Evolutionary conservation across 1,140 invertebrate species (phyloP), one percentile per base, ranked within the genome.

Genomic region (Chrysomallon squamiferum): DNA sequence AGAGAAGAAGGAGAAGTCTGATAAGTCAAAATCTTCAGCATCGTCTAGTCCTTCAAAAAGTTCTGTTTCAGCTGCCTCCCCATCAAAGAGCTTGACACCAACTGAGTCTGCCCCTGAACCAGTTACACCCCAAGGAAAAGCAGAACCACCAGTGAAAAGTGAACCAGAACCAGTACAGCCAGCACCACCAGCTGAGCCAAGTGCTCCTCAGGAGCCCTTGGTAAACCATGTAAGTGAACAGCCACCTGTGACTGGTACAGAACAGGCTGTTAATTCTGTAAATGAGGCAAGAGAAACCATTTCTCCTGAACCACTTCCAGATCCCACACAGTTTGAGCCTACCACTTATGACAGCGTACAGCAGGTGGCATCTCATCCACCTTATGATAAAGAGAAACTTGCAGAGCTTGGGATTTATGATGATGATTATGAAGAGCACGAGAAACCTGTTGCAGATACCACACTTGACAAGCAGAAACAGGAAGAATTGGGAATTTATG

Each of bases 381-480:
- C 61, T 11, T 15, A 54, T 7, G 68, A 69, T 30, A 74, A 66
- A 63, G 54, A 61, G 50, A 62, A 72, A 65, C 68, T 77, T 49
- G 71, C 68, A 59, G 78, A 83, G 65, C 54, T 74, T 20, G 78
- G 76, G 18, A 69, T 77, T 65, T 76, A 78, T 76, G 73, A 75
- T 74, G 78, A 74, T 60, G 68, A 75, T 56, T 63, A 72, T 41
- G 69, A 71, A 29, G 59, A 64, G 41, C 67, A 67, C n/a, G 49
- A 60, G 45, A 43, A 67, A n/a, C 33, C 59, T 18, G 56, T 68
- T 45, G 63, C 45, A 27, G 49, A 66, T 29, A 20, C 65, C 38
- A 41, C 33, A 33, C 35, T 58, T 59, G 60, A 62, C 27, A 43
- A 54, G 41, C 50, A 64, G 49, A 65, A 68, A 20, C 52, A 66